Conservation (phyloP, 2,888 invertebrate genomes). For the Ophonus ardosiacus region DNA sequence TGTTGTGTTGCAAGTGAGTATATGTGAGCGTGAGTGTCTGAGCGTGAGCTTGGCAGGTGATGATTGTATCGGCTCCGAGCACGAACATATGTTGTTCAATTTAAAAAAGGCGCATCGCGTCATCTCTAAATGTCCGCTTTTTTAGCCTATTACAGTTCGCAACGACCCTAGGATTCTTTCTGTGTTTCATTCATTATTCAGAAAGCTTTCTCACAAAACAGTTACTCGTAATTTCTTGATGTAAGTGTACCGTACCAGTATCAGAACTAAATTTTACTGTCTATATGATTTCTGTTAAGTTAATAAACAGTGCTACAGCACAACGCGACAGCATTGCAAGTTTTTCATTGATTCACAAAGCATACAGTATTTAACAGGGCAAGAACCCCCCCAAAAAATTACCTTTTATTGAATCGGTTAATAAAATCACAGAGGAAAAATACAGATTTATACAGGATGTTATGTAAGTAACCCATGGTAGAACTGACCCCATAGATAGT, state of each 20-base stretch:
- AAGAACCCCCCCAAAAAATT: no score
- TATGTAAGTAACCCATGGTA: no score
- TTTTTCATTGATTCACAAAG: slow-evolving; percentile 60
- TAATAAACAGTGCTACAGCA: slow-evolving; percentile 60
- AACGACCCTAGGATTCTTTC: slow-evolving; percentile 72
- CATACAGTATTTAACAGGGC: slow-evolving; percentile 45
- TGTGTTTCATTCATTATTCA: slow-evolving; percentile 69
- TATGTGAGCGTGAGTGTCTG: slow-evolving; percentile 68
- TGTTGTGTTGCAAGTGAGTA: slow-evolving; percentile 39
- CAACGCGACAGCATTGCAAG: slow-evolving; percentile 58
- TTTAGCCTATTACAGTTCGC: slow-evolving; percentile 72
- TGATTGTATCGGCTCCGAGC: slow-evolving; percentile 67
- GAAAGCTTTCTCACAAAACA: slow-evolving; percentile 69
- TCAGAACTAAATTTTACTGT: slow-evolving; percentile 45
- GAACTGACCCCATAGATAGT: no score
- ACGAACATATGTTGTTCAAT: slow-evolving; percentile 62
- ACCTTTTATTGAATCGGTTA: no score
- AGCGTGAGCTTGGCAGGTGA: slow-evolving; percentile 73
- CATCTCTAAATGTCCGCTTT: slow-evolving; percentile 74
- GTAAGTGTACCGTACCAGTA: slow-evolving; percentile 55
- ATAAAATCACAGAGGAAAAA: no score
- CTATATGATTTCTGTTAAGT: slow-evolving; percentile 27
- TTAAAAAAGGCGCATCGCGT: slow-evolving; percentile 64
- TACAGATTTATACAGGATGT: no score
- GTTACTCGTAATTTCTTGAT: slow-evolving; percentile 59